Base-by-base conservation (phyloP, 2,797 vertebrate genomes). In the Sternarchorhynchus goeldii region DNA sequence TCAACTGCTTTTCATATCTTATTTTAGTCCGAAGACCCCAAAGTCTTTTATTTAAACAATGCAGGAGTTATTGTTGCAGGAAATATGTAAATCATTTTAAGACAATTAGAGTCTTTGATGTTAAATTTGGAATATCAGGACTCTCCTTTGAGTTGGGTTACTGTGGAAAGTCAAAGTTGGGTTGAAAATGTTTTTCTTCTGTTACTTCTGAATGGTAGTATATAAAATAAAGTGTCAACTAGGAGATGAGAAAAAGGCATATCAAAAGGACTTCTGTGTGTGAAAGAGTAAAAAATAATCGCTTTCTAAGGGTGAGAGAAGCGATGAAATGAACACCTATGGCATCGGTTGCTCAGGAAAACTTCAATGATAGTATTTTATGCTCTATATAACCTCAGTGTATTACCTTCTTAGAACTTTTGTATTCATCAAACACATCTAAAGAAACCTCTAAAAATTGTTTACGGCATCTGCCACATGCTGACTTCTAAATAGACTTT, bases 41-140 rank as follows among this genome's bases (percentile, higher is more conserved):
- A 60, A 55, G 3, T 79, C 71, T 79, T 72, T 78, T 60, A 77
- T 72, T 83, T 81, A 31, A 39, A 70, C 56, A 71, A 74, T 78
- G 62, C 66, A 68, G n/a, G 63, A 78, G 76, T 83, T 79, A 50
- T 50, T 50, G 12, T 50, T 81, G 45, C 62, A 68, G n/a, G 63
- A 76, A 78, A 82, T 76, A 81, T 83, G 69, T 69, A 65, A 81
- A 81, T 81, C n/a, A 65, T 20, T 41, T 21, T 45, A 56, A 50
- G 73, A 69, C 4, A 56, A 75, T 72, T 6, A 5, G 53, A 50
- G 17, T 76, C 53, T 74, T 10, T 73, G 64, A 78, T 64, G 36
- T 25, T 77, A 21, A 34, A 31, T 1, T 50, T 39, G 34, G 60
- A 75, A 80, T 63, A 31, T 55, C 50, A 67, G 70, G 70, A 55